Evolutionary conservation across 1,140 invertebrate species (phyloP).

Genomic region (Melanaphis sacchari): DNA sequence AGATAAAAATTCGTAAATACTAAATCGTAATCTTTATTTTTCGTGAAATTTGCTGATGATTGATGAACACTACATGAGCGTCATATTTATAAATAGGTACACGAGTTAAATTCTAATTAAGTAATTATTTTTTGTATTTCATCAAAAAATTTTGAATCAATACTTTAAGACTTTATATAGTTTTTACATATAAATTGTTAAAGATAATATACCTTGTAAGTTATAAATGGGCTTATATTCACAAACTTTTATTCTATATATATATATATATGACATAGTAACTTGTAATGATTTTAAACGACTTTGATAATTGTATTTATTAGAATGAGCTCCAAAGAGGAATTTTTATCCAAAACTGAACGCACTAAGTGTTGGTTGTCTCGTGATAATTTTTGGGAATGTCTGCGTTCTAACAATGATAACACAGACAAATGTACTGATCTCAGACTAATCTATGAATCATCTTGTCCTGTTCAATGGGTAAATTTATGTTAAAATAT

Average conservation of each 20-base stretch:
- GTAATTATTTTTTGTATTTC: not conserved
- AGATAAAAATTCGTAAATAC: no score
- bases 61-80: no score
- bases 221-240: not conserved
- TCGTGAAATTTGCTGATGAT: no score
- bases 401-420: constrained; percentile 75
- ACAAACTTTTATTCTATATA: not conserved
- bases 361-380: constrained; percentile 83
- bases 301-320: not conserved
- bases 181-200: not conserved
- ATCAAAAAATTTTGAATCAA: not conserved
- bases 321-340: constrained; percentile 55
- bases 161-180: not conserved
- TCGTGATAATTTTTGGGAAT: constrained; percentile 89
- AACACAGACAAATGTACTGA: constrained; percentile 72
- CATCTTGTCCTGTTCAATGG: constrained; percentile 85
- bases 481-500: constrained; percentile 64
- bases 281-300: not conserved
- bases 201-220: not conserved
- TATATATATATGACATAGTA: not conserved
- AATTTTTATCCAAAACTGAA: constrained; percentile 80
- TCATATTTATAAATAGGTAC: not conserved
- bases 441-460: constrained; percentile 80
- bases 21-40: no score
- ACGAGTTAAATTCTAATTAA: not conserved